Evolutionary conservation across 2,888 invertebrate species (phyloP).

Genomic region (Ormyrus rosae): DNA sequence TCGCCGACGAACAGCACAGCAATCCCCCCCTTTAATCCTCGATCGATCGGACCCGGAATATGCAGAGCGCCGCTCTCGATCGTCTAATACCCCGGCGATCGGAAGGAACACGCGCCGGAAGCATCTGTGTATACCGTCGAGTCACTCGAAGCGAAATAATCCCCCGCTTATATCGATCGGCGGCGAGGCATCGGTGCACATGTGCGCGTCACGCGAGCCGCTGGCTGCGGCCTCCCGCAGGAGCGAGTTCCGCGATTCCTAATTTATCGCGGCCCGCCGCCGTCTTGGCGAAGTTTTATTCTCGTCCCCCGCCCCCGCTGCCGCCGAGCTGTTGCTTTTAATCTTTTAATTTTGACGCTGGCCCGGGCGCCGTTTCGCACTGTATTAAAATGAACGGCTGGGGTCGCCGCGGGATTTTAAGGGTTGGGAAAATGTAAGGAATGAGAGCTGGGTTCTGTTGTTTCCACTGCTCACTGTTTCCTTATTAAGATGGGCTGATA

Average conservation of each 20-base stretch:
- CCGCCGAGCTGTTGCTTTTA: conserved; percentile 19
- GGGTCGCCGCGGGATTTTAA: background rate
- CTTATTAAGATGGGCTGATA: too few relatives aligned
- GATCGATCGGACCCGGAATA: too few relatives aligned
- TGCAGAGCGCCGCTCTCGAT: too few relatives aligned
- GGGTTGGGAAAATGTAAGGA: background rate
- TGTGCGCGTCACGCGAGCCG: conserved; percentile 32
- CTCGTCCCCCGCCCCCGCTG: background rate
- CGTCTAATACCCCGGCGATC: too few relatives aligned
- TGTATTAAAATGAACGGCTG: conserved; percentile 9
- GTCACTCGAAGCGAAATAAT: conserved; percentile 31
- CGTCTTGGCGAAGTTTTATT: background rate
- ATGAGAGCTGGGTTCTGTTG: too few relatives aligned
- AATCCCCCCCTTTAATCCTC: too few relatives aligned
- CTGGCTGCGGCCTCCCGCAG: conserved; percentile 4
- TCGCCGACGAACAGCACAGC: too few relatives aligned
- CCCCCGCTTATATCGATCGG: background rate
- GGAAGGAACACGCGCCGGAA: too few relatives aligned
- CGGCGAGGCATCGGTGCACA: background rate
- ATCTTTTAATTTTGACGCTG: conserved; percentile 12
- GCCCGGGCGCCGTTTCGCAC: conserved; percentile 19
- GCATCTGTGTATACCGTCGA: background rate
- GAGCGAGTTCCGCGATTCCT: conserved; percentile 42
- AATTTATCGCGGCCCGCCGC: conserved; percentile 34
- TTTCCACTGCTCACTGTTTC: too few relatives aligned